Base-by-base conservation (phyloP, 1,140 invertebrate genomes). In the Bombus soroeensis region DNA sequence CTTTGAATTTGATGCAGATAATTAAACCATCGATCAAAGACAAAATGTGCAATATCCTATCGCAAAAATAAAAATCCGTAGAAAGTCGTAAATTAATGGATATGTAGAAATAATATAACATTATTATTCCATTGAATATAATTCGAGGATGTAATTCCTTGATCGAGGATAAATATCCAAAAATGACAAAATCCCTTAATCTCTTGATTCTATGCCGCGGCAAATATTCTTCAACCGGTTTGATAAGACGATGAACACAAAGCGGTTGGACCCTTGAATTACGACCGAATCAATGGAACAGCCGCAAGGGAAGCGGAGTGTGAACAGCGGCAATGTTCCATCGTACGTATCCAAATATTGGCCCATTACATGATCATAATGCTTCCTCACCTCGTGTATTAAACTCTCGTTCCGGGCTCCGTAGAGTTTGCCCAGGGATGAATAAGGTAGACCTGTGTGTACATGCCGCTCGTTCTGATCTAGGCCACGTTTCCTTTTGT, bases 311-410 rank as follows among this genome's bases (percentile, higher is more conserved):
- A 72, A 76, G 71, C 83, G 71, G 43, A 76, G 88, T 64, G 79
- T 88, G 87, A 88, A 87, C 74, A 89, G 87, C 57, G 78, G 70
- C 75, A 87, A 81, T 89, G 88, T 89, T 82, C 81, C 73, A 74
- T 81, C 75, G 82, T 87, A 83, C 84, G 89, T 88, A 91, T 83
- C 83, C 93, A 93, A 93, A 93, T 93, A 93, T 93, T 93, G 92
- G 92, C 85, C 92, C 88, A 93, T 93, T 92, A 93, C 88, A 87
- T 79, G 90, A 93, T 92, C 90, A 92, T 91, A 92, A 92, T 92
- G 87, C 86, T 87, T 87, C 80, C 89, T 87, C 85, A 83, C 86
- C 81, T 86, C 77, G 43, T 62, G 59, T 77, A 82, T 74, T 66
- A 77, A 83, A 86, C 79, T 85, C 84, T 75, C 84, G 71, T 80